These are phyloP conservation scores for Drosophila auraria DNA, from an alignment of 1,140 invertebrate species.

Conservation along the genomic window DNA sequence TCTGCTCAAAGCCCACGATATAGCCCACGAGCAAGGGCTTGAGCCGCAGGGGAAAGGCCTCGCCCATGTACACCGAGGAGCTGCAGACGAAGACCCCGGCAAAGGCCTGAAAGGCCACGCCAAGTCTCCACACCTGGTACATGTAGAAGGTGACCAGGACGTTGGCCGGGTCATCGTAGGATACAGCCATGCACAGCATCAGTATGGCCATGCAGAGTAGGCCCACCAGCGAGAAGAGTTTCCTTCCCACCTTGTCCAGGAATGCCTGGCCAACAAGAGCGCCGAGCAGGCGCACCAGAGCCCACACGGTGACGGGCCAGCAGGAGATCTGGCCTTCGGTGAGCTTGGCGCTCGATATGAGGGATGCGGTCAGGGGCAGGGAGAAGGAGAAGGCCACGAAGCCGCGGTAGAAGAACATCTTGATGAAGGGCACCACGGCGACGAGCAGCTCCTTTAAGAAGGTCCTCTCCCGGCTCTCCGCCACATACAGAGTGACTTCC, in stretches of 20 bases:
- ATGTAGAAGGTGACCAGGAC: slow-evolving; percentile 29
- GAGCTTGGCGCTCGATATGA: slow-evolving; percentile 30
- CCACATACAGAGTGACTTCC: slow-evolving; percentile 53
- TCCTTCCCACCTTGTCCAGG: slow-evolving; percentile 64
- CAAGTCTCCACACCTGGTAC: slow-evolving; percentile 47
- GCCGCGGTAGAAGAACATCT: slow-evolving; percentile 57
- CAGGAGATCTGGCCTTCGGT: slow-evolving; percentile 34
- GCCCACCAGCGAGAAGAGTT: slow-evolving; percentile 46
- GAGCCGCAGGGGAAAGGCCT: slow-evolving; percentile 64
- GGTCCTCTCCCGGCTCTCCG: slow-evolving; percentile 35
- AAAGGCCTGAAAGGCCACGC: slow-evolving; percentile 59
- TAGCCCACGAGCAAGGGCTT: slow-evolving; percentile 60
- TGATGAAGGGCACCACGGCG: slow-evolving; percentile 53
- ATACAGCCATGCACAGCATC: slow-evolving; percentile 59
- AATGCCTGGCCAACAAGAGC: slow-evolving; percentile 26
- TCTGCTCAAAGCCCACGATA: slow-evolving; percentile 55
- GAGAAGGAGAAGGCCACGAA: slow-evolving; percentile 71
- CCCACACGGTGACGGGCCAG: slow-evolving; percentile 63
- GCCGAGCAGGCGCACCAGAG: slow-evolving; percentile 55
- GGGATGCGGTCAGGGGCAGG: slow-evolving; percentile 52
- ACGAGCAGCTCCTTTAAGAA: slow-evolving; percentile 25
- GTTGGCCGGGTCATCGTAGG: slow-evolving; percentile 43
- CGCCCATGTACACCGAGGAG: slow-evolving; percentile 62
- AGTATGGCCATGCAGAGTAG: slow-evolving; percentile 60
- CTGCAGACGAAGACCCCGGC: slow-evolving; percentile 62